phyloP scores from a whole-genome alignment of 1,140 invertebrate species.

The Zaprionus tsacasi region DNA sequence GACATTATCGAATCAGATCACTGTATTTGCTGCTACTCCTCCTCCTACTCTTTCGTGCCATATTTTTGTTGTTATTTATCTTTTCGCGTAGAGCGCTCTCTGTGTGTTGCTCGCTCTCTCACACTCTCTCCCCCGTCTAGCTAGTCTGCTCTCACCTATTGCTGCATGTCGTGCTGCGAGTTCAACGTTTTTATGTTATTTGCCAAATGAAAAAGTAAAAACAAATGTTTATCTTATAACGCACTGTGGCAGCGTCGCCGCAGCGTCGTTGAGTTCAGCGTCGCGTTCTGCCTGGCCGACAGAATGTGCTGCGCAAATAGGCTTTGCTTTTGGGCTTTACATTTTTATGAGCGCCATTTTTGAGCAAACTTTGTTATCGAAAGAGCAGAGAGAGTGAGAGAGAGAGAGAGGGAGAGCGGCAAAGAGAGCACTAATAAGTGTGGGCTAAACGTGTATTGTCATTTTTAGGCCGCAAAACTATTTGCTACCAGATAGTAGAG shows the following conservation, averaged over 20 bases:
- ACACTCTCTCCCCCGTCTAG: neutral
- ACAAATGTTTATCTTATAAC: constrained; percentile 78
- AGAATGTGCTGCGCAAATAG: constrained; percentile 71
- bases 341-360: constrained; percentile 68
- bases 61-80: neutral
- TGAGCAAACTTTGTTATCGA: constrained; percentile 76
- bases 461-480: constrained; percentile 76
- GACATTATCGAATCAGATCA: neutral
- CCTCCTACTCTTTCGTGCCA: neutral
- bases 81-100: neutral
- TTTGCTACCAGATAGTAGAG: constrained; percentile 55
- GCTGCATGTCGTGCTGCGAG: constrained; percentile 29
- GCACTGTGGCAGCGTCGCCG: constrained; percentile 47
- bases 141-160: neutral
- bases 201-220: constrained; percentile 79
- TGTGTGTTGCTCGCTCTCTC: neutral
- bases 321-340: constrained; percentile 79
- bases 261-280: constrained; percentile 11
- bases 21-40: neutral
- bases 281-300: constrained; percentile 42
- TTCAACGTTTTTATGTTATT: constrained; percentile 79
- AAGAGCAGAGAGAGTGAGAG: constrained; percentile 15
- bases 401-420: neutral
- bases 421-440: neutral
- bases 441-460: constrained; percentile 30